Base-by-base conservation (phyloP, 2,888 invertebrate genomes). In the Agelastica alni region DNA sequence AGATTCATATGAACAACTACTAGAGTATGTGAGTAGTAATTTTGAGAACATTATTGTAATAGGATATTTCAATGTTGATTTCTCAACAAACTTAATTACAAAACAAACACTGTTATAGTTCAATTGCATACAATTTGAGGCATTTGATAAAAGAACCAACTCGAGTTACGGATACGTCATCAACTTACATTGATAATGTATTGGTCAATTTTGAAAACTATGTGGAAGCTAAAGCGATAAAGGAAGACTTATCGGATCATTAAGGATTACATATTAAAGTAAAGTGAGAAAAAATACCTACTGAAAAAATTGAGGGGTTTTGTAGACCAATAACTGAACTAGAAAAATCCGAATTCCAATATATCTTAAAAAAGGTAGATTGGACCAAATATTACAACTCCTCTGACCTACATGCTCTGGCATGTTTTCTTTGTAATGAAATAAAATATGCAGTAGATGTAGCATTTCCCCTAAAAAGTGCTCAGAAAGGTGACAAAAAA, bases 1-100 rank as follows among this genome's bases (percentile, higher is more conserved):
- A 13, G 36, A 36, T 12, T 36, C 36, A 36, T 36, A 36, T 36
- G 36, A 36, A 7, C 6, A 36, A 36, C 36, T 36, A 36, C 36
- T 36, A n/a, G 36, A 36, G 6, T 13, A 36, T 36, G n/a, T n/a
- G n/a, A n/a, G n/a, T n/a, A n/a, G n/a, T n/a, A n/a, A n/a, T n/a
- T n/a, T n/a, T n/a, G n/a, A n/a, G n/a, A n/a, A n/a, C n/a, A n/a
- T n/a, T n/a, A n/a, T n/a, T n/a, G n/a, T n/a, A n/a, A n/a, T n/a
- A n/a, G n/a, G n/a, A n/a, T n/a, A n/a, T n/a, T n/a, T n/a, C n/a
- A n/a, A n/a, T n/a, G n/a, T n/a, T n/a, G n/a, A n/a, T n/a, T n/a
- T n/a, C n/a, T n/a, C n/a, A n/a, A n/a, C n/a, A n/a, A n/a, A n/a
- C n/a, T n/a, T n/a, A n/a, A n/a, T n/a, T n/a, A n/a, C n/a, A n/a